Evolutionary conservation across 2,797 vertebrate species (phyloP).

Genomic region (Scolopax bukidnonensis): DNA sequence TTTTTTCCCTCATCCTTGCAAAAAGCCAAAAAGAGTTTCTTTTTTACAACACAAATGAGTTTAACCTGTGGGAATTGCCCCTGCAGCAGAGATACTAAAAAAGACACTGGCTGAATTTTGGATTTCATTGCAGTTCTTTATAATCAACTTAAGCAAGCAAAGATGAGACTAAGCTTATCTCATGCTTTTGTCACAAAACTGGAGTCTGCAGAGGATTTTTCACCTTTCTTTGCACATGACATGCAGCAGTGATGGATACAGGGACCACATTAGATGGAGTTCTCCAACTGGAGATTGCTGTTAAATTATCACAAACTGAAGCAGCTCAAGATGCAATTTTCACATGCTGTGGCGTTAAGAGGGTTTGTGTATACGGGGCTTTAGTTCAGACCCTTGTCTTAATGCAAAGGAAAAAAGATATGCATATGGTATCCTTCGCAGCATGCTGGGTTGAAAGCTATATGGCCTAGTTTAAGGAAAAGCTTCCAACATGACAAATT

Average conservation of each 20-base stretch:
- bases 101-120: not conserved
- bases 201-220: not conserved
- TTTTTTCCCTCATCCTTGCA: not conserved
- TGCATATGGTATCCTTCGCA: not conserved
- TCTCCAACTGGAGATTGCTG: not conserved
- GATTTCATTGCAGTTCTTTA: not conserved
- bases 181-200: not conserved
- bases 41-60: not conserved
- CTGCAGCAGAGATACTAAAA: not conserved
- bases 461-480: not conserved
- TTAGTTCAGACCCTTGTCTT: not conserved
- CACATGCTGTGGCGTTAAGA: constrained; percentile 12
- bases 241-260: not conserved
- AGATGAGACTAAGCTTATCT: not conserved
- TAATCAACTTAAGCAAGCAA: not conserved
- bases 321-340: constrained; percentile 14
- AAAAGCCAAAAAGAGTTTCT: not conserved
- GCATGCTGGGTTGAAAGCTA: not conserved
- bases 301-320: constrained; percentile 18
- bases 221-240: not conserved
- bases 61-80: not conserved
- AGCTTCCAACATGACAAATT: not conserved
- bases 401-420: not conserved
- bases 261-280: not conserved
- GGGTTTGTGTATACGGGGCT: not conserved